Conservation (phyloP, 2,888 invertebrate species). For the Acanthoscelides obtectus region DNA sequence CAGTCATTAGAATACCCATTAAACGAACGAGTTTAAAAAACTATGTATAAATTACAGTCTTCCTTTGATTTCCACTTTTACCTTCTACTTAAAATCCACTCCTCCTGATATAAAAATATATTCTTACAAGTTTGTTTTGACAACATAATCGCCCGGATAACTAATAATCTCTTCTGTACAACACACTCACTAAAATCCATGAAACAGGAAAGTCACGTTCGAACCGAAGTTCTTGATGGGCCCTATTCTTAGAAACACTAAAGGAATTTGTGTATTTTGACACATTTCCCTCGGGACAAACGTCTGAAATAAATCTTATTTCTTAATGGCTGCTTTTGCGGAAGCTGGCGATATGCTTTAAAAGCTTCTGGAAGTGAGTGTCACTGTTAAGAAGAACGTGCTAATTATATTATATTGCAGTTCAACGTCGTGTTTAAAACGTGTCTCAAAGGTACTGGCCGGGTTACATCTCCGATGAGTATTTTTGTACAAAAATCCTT, state of each 20-base stretch:
- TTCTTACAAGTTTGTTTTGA: slow-evolving; percentile 7
- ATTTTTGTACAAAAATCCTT: too few relatives aligned
- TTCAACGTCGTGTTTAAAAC: neutral
- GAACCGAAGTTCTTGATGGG: slow-evolving; percentile 9
- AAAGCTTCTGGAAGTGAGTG: neutral
- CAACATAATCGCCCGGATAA: slow-evolving; percentile 10
- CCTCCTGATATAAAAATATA: slow-evolving; percentile 11
- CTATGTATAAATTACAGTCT: neutral
- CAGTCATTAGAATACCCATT: too few relatives aligned
- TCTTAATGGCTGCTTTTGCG: slow-evolving; percentile 7
- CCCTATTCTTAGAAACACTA: slow-evolving; percentile 29
- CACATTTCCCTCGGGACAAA: slow-evolving; percentile 33
- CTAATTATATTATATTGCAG: neutral
- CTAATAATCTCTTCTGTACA: slow-evolving; percentile 1
- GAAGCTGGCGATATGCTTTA: slow-evolving; percentile 27
- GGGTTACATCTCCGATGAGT: too few relatives aligned
- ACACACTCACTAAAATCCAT: slow-evolving; percentile 7
- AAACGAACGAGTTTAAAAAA: too few relatives aligned
- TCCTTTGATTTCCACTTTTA: neutral
- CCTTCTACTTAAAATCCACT: neutral
- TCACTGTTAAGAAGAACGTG: neutral
- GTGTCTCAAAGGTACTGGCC: neutral
- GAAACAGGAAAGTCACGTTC: neutral
- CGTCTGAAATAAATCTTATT: slow-evolving; percentile 34
- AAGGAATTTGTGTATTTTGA: slow-evolving; percentile 28